A percentile compares a stretch with the other conserved stretches of the same genome.
Conservation (phyloP, 2,113 vertebrate species). For the Oreochromis spilurus region DNA sequence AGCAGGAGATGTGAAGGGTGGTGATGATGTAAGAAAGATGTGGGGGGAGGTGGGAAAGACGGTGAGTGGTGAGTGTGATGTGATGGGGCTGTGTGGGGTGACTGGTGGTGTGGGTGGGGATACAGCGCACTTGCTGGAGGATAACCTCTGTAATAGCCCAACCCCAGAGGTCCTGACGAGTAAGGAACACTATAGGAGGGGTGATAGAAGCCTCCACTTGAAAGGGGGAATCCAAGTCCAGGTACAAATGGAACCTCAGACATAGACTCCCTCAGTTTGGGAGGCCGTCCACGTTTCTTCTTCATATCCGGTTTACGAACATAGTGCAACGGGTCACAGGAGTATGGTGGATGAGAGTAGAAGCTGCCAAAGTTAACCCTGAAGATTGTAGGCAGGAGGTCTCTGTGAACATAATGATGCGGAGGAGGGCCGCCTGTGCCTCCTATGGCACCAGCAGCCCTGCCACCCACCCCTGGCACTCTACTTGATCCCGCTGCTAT, state of each 20-base stretch:
- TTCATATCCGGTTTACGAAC: constrained; percentile 88
- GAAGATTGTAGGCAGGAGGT: constrained; percentile 95
- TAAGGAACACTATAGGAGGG: constrained; percentile 95
- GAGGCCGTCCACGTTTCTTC: constrained; percentile 93
- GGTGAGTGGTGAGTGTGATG: constrained; percentile 83
- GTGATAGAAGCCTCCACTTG: constrained; percentile 87
- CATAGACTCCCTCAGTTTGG: constrained; percentile 93
- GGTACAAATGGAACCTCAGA: constrained; percentile 96
- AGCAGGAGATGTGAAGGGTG: constrained; percentile 89
- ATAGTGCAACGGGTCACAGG: constrained; percentile 91
- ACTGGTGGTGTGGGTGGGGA: constrained; percentile 82
- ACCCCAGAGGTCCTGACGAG: constrained; percentile 88
- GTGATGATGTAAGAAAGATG: constrained; percentile 77
- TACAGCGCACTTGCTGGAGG: constrained; percentile 89
- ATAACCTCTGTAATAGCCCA: constrained; percentile 93
- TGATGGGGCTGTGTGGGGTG: constrained; percentile 75
- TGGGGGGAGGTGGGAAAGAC: constrained; percentile 79
- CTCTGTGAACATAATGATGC: constrained; percentile 89
- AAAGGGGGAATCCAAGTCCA: constrained; percentile 89
- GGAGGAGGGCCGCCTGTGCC: constrained; percentile 75
- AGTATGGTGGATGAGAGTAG: constrained; percentile 86
- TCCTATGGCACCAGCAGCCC: constrained; percentile 52
- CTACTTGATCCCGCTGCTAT: constrained; percentile 52
- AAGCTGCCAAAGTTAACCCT: constrained; percentile 89
- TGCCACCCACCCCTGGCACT: constrained; percentile 49